Percentiles rank a stretch among this genome's conserved stretches.
Evolutionary conservation across 92 coral and sea anemone genomes (phyloP).

Genomic region (Zoanthus sansibaricus): DNA sequence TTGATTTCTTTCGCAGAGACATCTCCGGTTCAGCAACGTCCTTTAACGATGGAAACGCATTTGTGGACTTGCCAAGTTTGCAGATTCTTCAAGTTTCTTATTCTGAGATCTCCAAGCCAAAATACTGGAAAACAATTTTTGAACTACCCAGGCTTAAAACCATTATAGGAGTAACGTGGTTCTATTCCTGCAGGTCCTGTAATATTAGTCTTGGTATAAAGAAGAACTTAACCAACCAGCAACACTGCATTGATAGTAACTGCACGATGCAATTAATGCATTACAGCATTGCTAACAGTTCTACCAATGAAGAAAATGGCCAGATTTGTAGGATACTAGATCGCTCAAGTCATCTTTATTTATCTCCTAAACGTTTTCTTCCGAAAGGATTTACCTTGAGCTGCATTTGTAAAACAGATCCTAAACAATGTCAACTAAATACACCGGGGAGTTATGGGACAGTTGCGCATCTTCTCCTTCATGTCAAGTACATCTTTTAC

Average conservation of each 20-base stretch:
- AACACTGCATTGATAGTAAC: conserved; percentile 3
- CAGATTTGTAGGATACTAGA: not conserved
- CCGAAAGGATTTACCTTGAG: conserved; percentile 11
- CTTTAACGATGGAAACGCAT: not conserved
- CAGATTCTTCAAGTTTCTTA: not conserved
- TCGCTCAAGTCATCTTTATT: not conserved
- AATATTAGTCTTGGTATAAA: conserved; percentile 23
- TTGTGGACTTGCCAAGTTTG: not conserved
- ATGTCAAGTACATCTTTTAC: not conserved
- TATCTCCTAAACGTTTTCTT: conserved; percentile 3
- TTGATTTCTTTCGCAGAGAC: not conserved
- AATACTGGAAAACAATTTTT: conserved; percentile 20
- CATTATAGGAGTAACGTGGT: conserved; percentile 7
- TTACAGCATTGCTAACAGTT: conserved; percentile 1
- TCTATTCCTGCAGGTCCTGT: not conserved
- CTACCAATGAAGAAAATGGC: not conserved
- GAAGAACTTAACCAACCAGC: not conserved
- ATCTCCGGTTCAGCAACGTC: not conserved
- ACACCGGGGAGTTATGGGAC: not conserved
- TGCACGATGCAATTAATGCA: conserved; percentile 21
- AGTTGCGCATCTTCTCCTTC: not conserved
- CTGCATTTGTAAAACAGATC: not conserved
- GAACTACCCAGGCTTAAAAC: conserved; percentile 8
- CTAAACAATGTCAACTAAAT: not conserved
- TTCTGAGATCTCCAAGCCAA: conserved; percentile 30